A percentile compares a stretch with the other conserved stretches of the same genome.
phyloP scores from a whole-genome alignment of 1,140 invertebrate species.

The Drosophila trapezifrons region DNA sequence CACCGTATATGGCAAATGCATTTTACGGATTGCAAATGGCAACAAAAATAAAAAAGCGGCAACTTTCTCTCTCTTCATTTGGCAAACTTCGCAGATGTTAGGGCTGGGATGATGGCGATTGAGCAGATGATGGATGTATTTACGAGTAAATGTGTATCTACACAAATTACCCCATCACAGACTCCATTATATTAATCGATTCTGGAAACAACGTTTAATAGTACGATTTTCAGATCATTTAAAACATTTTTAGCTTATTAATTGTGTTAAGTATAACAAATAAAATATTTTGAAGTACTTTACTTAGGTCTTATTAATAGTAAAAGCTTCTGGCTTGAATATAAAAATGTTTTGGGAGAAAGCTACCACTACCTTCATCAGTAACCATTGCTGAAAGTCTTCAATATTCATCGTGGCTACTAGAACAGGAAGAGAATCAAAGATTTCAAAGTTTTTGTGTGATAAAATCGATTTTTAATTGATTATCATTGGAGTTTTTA shows the following conservation, averaged over 20 bases:
- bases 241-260: no score
- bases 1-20: slow-evolving; percentile 38
- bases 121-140: slow-evolving; percentile 15
- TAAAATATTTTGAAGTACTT: background rate
- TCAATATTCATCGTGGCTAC: background rate
- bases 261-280: background rate
- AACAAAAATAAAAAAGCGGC: slow-evolving; percentile 35
- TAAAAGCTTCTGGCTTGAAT: background rate
- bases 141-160: background rate
- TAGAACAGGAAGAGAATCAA: background rate
- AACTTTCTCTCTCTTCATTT: slow-evolving; percentile 30
- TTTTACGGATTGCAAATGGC: slow-evolving; percentile 49
- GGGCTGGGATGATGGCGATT: slow-evolving; percentile 1
- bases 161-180: background rate
- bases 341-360: background rate
- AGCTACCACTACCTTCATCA: background rate
- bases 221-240: no score
- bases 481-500: no score
- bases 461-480: background rate
- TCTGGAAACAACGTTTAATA: no score
- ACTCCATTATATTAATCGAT: background rate
- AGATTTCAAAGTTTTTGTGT: background rate
- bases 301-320: no score
- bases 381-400: background rate
- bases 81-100: slow-evolving; percentile 26